phyloP scores from a whole-genome alignment of 2,113 vertebrate species.

The Odontesthes bonariensis region DNA sequence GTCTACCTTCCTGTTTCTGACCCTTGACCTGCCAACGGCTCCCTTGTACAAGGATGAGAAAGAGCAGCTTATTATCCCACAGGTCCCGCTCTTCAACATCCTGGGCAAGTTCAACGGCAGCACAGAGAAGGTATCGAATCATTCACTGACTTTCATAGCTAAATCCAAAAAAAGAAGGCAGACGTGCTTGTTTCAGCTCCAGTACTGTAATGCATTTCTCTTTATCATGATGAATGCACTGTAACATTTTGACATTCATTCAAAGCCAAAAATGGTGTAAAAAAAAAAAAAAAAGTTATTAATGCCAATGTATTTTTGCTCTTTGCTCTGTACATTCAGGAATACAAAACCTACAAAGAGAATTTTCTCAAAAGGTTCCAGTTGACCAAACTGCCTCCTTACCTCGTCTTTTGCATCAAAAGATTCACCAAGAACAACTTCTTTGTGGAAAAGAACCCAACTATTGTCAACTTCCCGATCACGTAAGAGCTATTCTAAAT shows the following conservation, averaged over 20 bases:
- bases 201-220: not conserved
- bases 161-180: not conserved
- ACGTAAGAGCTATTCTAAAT: conserved; percentile 84
- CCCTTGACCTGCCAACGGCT: conserved; percentile 94
- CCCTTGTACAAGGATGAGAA: conserved; percentile 98
- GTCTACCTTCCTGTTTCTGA: conserved; percentile 95
- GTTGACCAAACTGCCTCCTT: conserved; percentile 94
- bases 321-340: conserved; percentile 72
- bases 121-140: conserved; percentile 89
- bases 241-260: not conserved
- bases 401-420: conserved; percentile 98
- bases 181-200: not conserved
- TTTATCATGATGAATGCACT: not conserved
- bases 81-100: conserved; percentile 98
- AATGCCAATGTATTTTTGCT: not conserved
- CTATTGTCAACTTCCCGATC: conserved; percentile 98
- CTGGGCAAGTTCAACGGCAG: conserved; percentile 94
- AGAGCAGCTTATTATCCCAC: conserved; percentile 98
- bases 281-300: not conserved
- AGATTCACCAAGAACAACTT: conserved; percentile 99
- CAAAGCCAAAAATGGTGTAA: too few relatives aligned
- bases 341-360: conserved; percentile 99
- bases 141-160: not conserved
- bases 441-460: conserved; percentile 98
- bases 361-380: conserved; percentile 98